Evolutionary conservation across 2,888 invertebrate genomes (phyloP).

Genomic region (Trissoscelio sp.): DNA sequence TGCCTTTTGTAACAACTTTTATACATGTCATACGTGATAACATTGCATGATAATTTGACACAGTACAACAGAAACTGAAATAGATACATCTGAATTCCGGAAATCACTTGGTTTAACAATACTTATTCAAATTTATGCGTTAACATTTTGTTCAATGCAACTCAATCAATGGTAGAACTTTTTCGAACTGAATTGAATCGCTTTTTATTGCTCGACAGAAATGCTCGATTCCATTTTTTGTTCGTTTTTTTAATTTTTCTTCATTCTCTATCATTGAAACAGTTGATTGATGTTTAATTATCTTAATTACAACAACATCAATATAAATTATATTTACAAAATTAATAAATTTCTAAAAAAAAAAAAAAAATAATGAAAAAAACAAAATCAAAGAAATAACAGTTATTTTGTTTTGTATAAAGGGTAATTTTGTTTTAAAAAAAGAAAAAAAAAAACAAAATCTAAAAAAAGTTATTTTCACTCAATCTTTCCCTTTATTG

Average conservation of each 20-base stretch:
- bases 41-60: constrained; percentile 35
- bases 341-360: too few species aligned
- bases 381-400: too few species aligned
- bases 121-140: not conserved
- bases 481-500: too few species aligned
- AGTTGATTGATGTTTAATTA: not conserved
- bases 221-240: not conserved
- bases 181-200: not conserved
- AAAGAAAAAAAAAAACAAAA: too few species aligned
- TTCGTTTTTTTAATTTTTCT: not conserved
- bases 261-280: not conserved
- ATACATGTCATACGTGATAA: constrained; percentile 36
- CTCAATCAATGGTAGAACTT: not conserved
- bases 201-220: not conserved
- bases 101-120: not conserved
- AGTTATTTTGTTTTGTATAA: too few species aligned
- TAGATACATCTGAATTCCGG: not conserved
- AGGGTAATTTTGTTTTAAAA: too few species aligned
- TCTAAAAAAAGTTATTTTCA: too few species aligned
- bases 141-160: not conserved
- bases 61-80: constrained; percentile 19
- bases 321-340: constrained; percentile 18
- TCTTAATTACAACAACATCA: not conserved
- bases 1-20: constrained; percentile 53
- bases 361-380: too few species aligned